Conservation (phyloP, 2,797 vertebrate species). For the Lacerta viridis region DNA sequence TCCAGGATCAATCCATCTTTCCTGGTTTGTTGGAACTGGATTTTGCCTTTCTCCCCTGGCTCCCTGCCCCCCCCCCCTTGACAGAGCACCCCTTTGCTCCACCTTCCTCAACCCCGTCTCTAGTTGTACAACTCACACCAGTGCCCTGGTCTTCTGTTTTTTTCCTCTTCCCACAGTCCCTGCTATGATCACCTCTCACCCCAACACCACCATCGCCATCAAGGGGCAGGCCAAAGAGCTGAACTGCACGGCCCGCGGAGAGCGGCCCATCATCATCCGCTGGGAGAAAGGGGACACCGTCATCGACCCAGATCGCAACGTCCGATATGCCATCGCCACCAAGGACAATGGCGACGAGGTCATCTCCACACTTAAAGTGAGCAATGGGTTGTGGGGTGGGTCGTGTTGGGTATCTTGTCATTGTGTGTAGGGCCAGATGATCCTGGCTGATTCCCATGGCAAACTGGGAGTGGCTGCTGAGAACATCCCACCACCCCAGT, state of each 20-base stretch:
- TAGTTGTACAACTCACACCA: no score
- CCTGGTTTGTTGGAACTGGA: background rate
- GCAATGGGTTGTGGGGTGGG: background rate
- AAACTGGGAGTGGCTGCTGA: background rate
- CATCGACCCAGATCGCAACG: constrained; percentile 95
- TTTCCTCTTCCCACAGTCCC: constrained; percentile 83
- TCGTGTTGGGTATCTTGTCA: no score
- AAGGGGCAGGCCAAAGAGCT: constrained; percentile 97
- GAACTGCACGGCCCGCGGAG: constrained; percentile 96
- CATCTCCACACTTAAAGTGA: constrained; percentile 95
- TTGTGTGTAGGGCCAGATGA: accelerated
- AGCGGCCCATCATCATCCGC: constrained; percentile 98
- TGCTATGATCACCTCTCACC: constrained; percentile 98
- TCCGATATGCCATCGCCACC: constrained; percentile 94
- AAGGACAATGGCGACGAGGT: constrained; percentile 97
- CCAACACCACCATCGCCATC: constrained; percentile 98
- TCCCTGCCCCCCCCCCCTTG: no score
- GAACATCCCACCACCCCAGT: background rate
- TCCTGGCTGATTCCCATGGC: no score
- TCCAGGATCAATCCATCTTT: background rate
- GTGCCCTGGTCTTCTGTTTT: constrained; percentile 22
- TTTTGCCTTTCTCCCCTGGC: background rate
- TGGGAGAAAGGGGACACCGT: constrained; percentile 98
- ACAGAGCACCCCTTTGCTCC: background rate
- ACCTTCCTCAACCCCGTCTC: background rate